Evolutionary conservation across 2,888 invertebrate genomes (phyloP).

Genomic region (Aphodius granarius): DNA sequence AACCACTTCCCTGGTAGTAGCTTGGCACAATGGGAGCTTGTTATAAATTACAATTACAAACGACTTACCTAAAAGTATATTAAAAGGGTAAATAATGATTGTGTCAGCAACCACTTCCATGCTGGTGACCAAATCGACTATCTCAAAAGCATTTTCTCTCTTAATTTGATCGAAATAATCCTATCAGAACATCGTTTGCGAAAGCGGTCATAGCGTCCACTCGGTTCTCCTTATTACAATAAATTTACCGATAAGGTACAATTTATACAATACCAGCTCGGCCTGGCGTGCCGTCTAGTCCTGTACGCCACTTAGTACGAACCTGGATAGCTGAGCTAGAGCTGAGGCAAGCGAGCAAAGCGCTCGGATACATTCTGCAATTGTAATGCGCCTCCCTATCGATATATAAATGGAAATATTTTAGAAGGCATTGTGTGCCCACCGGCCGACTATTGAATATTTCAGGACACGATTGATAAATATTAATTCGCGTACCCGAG

Average conservation of each 20-base stretch:
- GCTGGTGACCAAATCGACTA: too few relatives aligned
- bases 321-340: not conserved
- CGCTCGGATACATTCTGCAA: constrained; percentile 20
- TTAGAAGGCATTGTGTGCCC: constrained; percentile 9
- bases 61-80: too few relatives aligned
- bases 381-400: constrained; percentile 21
- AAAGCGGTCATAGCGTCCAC: constrained; percentile 1
- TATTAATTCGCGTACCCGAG: constrained; percentile 7
- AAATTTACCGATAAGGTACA: constrained; percentile 23
- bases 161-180: not conserved
- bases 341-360: not conserved
- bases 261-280: constrained; percentile 7
- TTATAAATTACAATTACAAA: too few relatives aligned
- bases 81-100: too few relatives aligned
- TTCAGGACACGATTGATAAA: constrained; percentile 13
- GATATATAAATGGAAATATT: constrained; percentile 25
- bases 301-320: constrained; percentile 16
- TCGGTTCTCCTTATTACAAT: constrained; percentile 17
- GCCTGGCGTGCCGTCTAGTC: not conserved
- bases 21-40: too few relatives aligned
- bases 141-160: not conserved
- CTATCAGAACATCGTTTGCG: not conserved
- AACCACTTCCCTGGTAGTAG: too few relatives aligned
- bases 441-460: constrained; percentile 5
- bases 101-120: too few relatives aligned